Conservation (phyloP, 2,113 vertebrate species). For the Pagrus major region DNA sequence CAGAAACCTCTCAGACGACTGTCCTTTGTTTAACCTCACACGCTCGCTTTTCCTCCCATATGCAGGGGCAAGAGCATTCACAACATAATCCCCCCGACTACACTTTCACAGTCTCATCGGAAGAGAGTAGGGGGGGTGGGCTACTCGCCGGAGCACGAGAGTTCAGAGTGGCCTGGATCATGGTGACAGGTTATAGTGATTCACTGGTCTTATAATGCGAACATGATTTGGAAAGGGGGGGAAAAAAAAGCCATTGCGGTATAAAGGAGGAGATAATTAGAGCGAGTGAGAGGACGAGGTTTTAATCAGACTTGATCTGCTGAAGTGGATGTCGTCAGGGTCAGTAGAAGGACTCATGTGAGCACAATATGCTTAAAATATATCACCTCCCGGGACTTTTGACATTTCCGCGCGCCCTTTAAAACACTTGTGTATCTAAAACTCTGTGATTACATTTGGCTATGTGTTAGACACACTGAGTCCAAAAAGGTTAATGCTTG, state of each 20-base stretch:
- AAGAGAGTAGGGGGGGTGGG: neutral
- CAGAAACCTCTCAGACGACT: conserved; percentile 24
- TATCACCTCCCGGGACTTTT: neutral
- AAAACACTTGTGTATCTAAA: conserved; percentile 1
- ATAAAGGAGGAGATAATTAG: conserved; percentile 22
- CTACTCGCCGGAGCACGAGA: conserved; percentile 9
- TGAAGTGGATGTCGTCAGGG: conserved; percentile 11
- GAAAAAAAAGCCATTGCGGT: neutral
- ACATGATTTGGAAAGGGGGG: conserved; percentile 16
- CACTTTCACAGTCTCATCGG: conserved; percentile 20
- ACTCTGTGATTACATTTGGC: neutral
- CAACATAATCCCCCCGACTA: conserved; percentile 43
- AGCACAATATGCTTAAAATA: neutral
- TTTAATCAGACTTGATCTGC: conserved; percentile 48
- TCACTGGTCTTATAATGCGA: conserved; percentile 29
- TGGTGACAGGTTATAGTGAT: conserved; percentile 10
- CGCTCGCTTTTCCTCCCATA: neutral
- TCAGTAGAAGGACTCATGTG: conserved; percentile 6
- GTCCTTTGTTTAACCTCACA: conserved; percentile 66
- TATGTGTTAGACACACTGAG: neutral
- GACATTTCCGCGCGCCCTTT: conserved; percentile 5
- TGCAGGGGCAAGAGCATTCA: conserved; percentile 7
- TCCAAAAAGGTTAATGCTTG: neutral
- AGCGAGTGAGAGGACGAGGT: conserved; percentile 9
- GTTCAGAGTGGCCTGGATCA: neutral